A percentile compares a stretch with the other conserved stretches of the same genome.
These are phyloP conservation scores for Plagodis pulveraria DNA, from an alignment of 2,888 invertebrate species.

Conservation along the genomic window DNA sequence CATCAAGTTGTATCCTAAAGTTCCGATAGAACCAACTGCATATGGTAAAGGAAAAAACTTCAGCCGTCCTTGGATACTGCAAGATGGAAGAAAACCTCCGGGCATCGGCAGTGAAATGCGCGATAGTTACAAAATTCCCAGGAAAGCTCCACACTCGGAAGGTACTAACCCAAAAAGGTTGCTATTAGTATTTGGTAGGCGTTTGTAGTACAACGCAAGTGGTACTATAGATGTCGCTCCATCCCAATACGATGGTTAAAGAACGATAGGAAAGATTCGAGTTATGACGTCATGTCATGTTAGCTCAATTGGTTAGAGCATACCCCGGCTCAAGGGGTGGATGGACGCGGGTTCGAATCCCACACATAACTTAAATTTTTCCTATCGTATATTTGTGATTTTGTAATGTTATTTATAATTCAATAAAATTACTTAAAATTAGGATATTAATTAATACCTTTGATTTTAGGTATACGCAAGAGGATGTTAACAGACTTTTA, in stretches of 20 bases:
- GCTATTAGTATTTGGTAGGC: background rate
- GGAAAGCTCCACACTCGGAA: slow-evolving; percentile 52
- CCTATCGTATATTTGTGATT: no score
- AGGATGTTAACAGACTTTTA: slow-evolving; percentile 76
- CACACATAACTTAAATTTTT: no score
- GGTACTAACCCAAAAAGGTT: slow-evolving; percentile 45
- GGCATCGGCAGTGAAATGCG: slow-evolving; percentile 74
- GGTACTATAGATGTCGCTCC: no score
- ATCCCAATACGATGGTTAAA: no score
- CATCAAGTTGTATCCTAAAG: slow-evolving; percentile 69
- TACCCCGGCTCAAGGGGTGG: no score
- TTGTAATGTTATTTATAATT: background rate
- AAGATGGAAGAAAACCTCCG: slow-evolving; percentile 69
- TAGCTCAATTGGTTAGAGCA: no score
- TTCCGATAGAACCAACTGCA: slow-evolving; percentile 68
- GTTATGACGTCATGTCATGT: no score
- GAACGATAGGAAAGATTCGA: no score
- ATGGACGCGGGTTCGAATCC: no score
- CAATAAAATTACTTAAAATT: no score
- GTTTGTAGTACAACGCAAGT: no score
- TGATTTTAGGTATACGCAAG: slow-evolving; percentile 66
- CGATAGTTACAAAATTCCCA: slow-evolving; percentile 58
- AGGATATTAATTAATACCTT: background rate
- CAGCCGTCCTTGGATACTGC: slow-evolving; percentile 76
- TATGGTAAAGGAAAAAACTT: slow-evolving; percentile 71